Conservation (phyloP, 2,888 invertebrate genomes). For the Patella ulyssiponensis region DNA sequence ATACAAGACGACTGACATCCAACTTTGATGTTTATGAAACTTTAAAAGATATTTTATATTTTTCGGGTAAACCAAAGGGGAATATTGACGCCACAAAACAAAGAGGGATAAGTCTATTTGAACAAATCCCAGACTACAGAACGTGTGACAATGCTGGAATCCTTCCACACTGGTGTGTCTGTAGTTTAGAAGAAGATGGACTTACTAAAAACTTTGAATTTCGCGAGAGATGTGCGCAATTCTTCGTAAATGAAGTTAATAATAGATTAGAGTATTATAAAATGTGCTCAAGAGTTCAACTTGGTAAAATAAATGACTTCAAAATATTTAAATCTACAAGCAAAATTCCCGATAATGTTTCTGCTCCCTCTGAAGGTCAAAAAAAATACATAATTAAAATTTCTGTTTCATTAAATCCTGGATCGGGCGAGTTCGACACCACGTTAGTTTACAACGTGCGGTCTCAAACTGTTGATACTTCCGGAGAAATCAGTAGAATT, state of each 20-base stretch:
- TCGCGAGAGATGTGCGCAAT: too few species aligned
- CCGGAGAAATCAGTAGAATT: constrained; percentile 77
- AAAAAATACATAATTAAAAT: too few species aligned
- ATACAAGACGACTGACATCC: constrained; percentile 81
- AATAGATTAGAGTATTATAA: constrained; percentile 28
- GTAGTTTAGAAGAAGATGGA: constrained; percentile 79
- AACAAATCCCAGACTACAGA: constrained; percentile 80
- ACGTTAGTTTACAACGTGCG: constrained; percentile 71
- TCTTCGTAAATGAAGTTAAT: constrained; percentile 17
- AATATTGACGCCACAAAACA: constrained; percentile 65
- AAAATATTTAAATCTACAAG: constrained; percentile 85
- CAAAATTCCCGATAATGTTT: constrained; percentile 43
- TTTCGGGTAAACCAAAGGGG: not conserved
- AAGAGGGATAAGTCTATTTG: constrained; percentile 79
- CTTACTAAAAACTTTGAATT: not conserved
- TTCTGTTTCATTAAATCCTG: constrained; percentile 73
- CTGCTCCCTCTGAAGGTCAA: too few species aligned
- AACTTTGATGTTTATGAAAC: constrained; percentile 89
- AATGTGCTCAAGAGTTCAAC: not conserved
- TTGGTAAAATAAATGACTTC: constrained; percentile 24
- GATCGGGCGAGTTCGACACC: constrained; percentile 84
- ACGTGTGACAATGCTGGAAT: constrained; percentile 85
- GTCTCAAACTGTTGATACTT: constrained; percentile 65
- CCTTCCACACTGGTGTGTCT: constrained; percentile 89
- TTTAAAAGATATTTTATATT: constrained; percentile 28